These are phyloP conservation scores for Alaudala cheleensis DNA, from an alignment of 2,113 vertebrate species.

Conservation along the genomic window DNA sequence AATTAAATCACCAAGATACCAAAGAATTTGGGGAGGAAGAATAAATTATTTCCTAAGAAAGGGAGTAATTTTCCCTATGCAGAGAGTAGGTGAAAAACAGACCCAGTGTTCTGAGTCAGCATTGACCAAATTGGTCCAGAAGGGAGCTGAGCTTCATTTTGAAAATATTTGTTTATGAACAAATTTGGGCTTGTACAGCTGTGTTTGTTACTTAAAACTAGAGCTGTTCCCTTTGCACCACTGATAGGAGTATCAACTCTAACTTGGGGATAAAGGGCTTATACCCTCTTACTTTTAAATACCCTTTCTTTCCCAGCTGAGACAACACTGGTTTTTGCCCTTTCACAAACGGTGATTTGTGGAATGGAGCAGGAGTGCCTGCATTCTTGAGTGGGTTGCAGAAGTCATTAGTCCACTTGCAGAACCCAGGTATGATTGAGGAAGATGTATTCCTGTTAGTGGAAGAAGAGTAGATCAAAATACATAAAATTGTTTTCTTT, in stretches of 20 bases:
- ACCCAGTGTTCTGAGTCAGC: neutral
- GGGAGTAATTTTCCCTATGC: neutral
- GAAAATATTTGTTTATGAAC: neutral
- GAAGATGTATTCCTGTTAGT: neutral
- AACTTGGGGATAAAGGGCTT: too few species aligned
- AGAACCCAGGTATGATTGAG: neutral
- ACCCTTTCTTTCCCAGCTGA: neutral
- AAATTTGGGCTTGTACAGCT: neutral
- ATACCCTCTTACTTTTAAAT: neutral
- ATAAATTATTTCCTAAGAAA: slow-evolving; percentile 5
- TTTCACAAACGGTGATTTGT: neutral
- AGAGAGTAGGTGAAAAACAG: neutral
- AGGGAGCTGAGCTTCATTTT: neutral
- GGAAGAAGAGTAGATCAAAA: neutral
- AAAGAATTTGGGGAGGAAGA: neutral
- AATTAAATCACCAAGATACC: neutral
- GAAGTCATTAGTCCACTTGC: neutral
- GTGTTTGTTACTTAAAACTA: neutral
- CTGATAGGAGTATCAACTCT: neutral
- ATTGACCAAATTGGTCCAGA: neutral
- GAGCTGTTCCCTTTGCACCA: neutral
- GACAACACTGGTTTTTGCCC: neutral
- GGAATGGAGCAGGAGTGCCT: neutral
- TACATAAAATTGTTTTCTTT: neutral
- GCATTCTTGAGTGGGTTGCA: neutral